Base-by-base conservation (phyloP, 1,140 invertebrate genomes). In the Pogonomyrmex barbatus region DNA sequence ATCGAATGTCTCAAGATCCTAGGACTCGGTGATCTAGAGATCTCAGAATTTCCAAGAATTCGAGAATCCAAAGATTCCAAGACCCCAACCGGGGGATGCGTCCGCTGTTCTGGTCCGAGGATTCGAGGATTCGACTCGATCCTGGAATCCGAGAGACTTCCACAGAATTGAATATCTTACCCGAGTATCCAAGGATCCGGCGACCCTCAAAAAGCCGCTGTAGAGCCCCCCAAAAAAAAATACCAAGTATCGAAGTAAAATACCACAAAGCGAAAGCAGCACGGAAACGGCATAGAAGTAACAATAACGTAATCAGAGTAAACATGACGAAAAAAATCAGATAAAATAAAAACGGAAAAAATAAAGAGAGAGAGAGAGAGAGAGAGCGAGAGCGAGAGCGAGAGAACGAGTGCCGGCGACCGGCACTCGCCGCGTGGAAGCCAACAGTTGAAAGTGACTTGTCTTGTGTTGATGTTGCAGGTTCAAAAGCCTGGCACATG, bases 401-500 rank as follows among this genome's bases (percentile, higher is more conserved):
- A 79, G 67, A 82, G 76, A 79, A 87, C 78, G 89, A 88, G 24
- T 30, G 58, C 4, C 79, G 77, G 88, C 86, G 89, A 87, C 78
- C 83, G 84, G 88, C 78, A 89, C 90, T 92, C 87, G 92, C 87
- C 89, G 88, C 91, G 89, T 88, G 91, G 91, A 92, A 92, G 91
- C 78, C 91, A 94, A 93, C 91, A 92, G 92, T 94, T 95, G 93
- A 90, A 90, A 95, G 95, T 95, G 95, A 95, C 94, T 95, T 95
- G 95, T 96, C 95, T 96, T 96, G 95, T 95, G 95, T 95, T 95
- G 95, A 96, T 96, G 96, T 97, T 97, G 96, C 97, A 98, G 97
- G 97, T 96, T 97, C 97, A 95, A 98, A 97, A 97, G 97, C 97
- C 96, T 98, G 97, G 97, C 97, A 98, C 96, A 98, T 98, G 97